Conservation (phyloP, 2,113 vertebrate species). For the Thalassoma bifasciatum region DNA sequence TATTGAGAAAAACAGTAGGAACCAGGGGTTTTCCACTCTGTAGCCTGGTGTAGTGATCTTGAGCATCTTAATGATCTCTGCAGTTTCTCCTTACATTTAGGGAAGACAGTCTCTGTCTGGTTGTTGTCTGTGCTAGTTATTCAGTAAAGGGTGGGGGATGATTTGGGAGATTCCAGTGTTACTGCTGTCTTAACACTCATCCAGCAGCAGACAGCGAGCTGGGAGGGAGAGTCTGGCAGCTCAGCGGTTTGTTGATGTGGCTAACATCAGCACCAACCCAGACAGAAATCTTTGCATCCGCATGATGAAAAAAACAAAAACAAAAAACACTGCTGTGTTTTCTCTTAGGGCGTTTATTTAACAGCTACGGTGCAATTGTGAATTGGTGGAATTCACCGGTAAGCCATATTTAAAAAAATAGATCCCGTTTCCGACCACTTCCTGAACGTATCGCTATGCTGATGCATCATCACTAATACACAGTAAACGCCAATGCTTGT, state of each 20-base stretch:
- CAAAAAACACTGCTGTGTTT: no score
- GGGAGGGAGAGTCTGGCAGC: slow-evolving; percentile 9
- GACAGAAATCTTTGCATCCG: neutral
- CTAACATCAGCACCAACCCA: neutral
- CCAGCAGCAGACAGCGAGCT: slow-evolving; percentile 17
- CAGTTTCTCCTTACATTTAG: neutral
- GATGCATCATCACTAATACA: slow-evolving; percentile 32
- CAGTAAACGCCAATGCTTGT: slow-evolving; percentile 26
- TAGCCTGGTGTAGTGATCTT: slow-evolving; percentile 11
- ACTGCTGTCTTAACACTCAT: slow-evolving; percentile 25
- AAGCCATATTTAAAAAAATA: neutral
- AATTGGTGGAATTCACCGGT: neutral
- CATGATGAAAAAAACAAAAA: neutral
- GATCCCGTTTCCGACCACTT: slow-evolving; percentile 1
- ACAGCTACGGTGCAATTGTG: neutral
- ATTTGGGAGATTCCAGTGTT: slow-evolving; percentile 57
- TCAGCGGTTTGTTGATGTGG: neutral
- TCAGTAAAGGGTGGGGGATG: neutral
- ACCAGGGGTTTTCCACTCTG: neutral
- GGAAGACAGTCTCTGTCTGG: neutral
- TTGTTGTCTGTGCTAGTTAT: neutral
- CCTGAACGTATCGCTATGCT: slow-evolving; percentile 12
- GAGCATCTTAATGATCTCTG: neutral
- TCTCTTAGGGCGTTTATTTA: neutral
- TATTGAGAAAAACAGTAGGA: neutral